Evolutionary conservation across 2,888 invertebrate species (phyloP).

Genomic region (Tetropium fuscum): DNA sequence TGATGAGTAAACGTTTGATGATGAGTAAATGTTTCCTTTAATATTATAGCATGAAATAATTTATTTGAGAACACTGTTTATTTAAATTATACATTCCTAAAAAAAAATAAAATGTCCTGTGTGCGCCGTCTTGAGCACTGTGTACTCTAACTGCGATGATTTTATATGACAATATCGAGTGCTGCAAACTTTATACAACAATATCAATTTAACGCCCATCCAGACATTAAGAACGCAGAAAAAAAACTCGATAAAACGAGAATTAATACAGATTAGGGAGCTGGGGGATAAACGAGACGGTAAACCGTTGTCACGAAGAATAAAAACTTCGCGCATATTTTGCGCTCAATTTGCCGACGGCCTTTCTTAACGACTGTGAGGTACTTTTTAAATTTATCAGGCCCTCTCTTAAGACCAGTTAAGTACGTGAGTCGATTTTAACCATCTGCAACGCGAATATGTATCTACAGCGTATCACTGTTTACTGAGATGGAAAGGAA

Average conservation of each 20-base stretch:
- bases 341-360: constrained; percentile 64
- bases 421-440: constrained; percentile 57
- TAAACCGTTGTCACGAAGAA: constrained; percentile 56
- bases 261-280: constrained; percentile 48
- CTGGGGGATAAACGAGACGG: constrained; percentile 49
- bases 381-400: constrained; percentile 64
- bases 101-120: too few relatives aligned
- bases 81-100: too few relatives aligned
- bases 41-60: too few relatives aligned
- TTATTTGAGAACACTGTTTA: too few relatives aligned
- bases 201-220: constrained; percentile 3
- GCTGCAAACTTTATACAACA: too few relatives aligned
- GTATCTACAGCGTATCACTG: not conserved
- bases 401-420: constrained; percentile 56
- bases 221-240: not conserved
- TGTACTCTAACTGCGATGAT: too few relatives aligned
- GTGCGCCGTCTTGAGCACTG: too few relatives aligned
- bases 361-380: constrained; percentile 63
- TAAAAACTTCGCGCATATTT: constrained; percentile 62
- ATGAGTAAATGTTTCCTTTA: too few relatives aligned
- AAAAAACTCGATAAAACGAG: constrained; percentile 33
- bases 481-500: too few relatives aligned
- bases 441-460: not conserved
- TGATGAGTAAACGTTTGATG: too few relatives aligned
- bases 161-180: too few relatives aligned